Base-by-base conservation (phyloP, 2,888 invertebrate genomes). In the Drosophila barbarae region DNA sequence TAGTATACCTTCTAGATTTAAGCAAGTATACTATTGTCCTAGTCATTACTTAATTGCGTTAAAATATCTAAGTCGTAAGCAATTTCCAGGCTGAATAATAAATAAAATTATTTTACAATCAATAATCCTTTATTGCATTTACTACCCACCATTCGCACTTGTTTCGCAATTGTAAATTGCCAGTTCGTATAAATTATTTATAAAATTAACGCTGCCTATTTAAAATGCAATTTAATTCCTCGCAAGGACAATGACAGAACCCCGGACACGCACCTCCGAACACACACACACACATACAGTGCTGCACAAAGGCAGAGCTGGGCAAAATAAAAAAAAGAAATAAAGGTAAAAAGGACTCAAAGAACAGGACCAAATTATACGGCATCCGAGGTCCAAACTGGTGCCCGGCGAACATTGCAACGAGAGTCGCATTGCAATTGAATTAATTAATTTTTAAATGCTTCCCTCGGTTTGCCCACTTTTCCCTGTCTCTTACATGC, bases 361-460 rank as follows among this genome's bases (percentile, higher is more conserved):
- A 56, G 61, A 68, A 53, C 53, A 41, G 59, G 41, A 44, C 42
- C 52, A 78, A 77, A 76, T 76, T 78, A 66, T 64, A 70, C 60
- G 18, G 49, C 55, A 32, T 10, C 49, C 38, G 39, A 46, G 41
- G 64, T 35, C 60, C 52, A 35, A 26, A 30, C 7, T 12, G 53
- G 52, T 57, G 38, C 55, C 51, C 55, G 59, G 47, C 18, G 56
- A 50, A 52, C 56, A 61, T 67, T 49, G 59, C 58, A 59, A 36
- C 55, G 63, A 63, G 63, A 51, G 64, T 64, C 50, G 78, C 65
- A 61, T 61, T 66, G 73, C 77, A 76, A 82, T 73, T 79, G 79
- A 71, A 82, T 77, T 82, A 82, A 82, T 77, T 82, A 77, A 73
- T 70, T 72, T 70, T 73, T 71, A 76, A 67, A 82, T 73, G 65